phyloP scores from a whole-genome alignment of 2,113 vertebrate species.

The chimpanzee (Pan troglodytes) region NHGRI_mPanTro3-v2.1_pri NC_072404.2:55277001-55277500 shows the following conservation, averaged over 20 bases:
- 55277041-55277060: not conserved
- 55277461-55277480: not conserved
- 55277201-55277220: fast-evolving
- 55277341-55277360: not conserved
- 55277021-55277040: not conserved
- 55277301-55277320: not conserved
- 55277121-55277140: too few species aligned
- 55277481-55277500: not conserved
- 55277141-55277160: fast-evolving
- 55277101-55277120: fast-evolving
- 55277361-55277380: not conserved
- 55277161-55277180: fast-evolving
- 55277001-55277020: not conserved
- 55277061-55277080: not conserved
- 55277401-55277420: fast-evolving
- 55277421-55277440: not conserved
- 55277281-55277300: fast-evolving
- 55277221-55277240: too few species aligned
- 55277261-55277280: fast-evolving
- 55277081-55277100: not conserved
- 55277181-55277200: fast-evolving
- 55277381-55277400: fast-evolving
- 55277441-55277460: not conserved
- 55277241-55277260: too few species aligned
- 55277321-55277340: fast-evolving